A percentile compares a stretch with the other conserved stretches of the same genome.
Evolutionary conservation across 2,113 vertebrate genomes (phyloP).

Genomic region (Austrofundulus limnaeus): DNA sequence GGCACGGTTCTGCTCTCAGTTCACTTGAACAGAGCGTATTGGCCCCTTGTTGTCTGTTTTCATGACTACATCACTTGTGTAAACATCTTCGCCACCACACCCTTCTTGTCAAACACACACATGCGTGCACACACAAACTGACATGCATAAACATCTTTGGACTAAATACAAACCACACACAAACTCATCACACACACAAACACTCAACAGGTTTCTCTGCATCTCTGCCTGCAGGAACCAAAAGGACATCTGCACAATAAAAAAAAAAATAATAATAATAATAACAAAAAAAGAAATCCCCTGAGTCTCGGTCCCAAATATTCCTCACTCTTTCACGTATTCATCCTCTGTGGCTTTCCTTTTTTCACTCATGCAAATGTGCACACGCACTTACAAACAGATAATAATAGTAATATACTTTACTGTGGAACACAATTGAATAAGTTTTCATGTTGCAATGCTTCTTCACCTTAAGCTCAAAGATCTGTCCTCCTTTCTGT

Average conservation of each 20-base stretch:
- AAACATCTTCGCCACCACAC: conserved; percentile 18
- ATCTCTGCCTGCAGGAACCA: conserved; percentile 54
- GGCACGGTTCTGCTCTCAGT: conserved; percentile 35
- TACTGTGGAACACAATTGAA: conserved; percentile 47
- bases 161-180: conserved; percentile 18
- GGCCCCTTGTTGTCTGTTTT: conserved; percentile 41
- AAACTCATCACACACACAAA: conserved; percentile 21
- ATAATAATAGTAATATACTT: conserved; percentile 47
- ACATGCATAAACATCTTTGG: conserved; percentile 40
- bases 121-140: conserved; percentile 14
- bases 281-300: conserved; percentile 58
- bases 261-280: conserved; percentile 54
- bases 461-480: conserved; percentile 23
- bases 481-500: not conserved
- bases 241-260: conserved; percentile 63
- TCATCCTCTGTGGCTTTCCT: conserved; percentile 8
- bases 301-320: conserved; percentile 49
- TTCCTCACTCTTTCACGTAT: conserved; percentile 51
- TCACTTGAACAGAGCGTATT: conserved; percentile 32
- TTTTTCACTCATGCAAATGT: conserved; percentile 13
- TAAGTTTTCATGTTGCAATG: conserved; percentile 43
- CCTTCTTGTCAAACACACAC: conserved; percentile 3
- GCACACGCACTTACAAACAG: conserved; percentile 22
- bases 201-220: conserved; percentile 27
- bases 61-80: conserved; percentile 38